Evolutionary conservation across 2,888 invertebrate species (phyloP).

Genomic region (Xiphydria camelus): DNA sequence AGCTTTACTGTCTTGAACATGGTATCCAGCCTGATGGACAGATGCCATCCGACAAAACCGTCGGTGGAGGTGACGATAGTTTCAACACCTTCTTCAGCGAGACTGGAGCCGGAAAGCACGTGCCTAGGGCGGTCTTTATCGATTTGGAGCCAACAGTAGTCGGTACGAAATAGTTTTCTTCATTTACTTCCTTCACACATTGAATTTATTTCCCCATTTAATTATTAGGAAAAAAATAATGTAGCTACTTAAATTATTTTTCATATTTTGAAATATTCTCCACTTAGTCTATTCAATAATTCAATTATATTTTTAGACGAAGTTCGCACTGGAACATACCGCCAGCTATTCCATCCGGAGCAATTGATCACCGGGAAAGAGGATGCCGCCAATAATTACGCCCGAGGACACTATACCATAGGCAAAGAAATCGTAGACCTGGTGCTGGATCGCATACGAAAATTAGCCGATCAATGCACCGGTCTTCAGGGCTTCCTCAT

Average conservation of each 20-base stretch:
- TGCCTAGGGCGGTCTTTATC: conserved; percentile 85
- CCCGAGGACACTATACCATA: conserved; percentile 96
- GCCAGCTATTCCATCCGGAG: conserved; percentile 96
- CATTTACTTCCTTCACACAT: no score
- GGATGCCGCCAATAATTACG: conserved; percentile 97
- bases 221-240: no score
- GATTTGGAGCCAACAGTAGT: conserved; percentile 92
- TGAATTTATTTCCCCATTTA: no score
- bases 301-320: no score
- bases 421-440: conserved; percentile 93
- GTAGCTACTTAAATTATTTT: no score
- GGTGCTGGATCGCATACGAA: conserved; percentile 84
- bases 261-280: no score
- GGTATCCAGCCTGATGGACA: conserved; percentile 83
- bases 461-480: conserved; percentile 88
- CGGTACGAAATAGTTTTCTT: conserved; percentile 67
- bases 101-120: conserved; percentile 79
- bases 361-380: conserved; percentile 96
- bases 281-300: no score
- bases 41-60: conserved; percentile 79
- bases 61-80: conserved; percentile 75
- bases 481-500: conserved; percentile 92
- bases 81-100: conserved; percentile 80
- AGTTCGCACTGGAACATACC: conserved; percentile 91
- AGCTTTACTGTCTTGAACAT: conserved; percentile 80